These are phyloP conservation scores for Lophura swinhoii DNA, from an alignment of 2,797 vertebrate genomes.

Conservation along the genomic window DNA sequence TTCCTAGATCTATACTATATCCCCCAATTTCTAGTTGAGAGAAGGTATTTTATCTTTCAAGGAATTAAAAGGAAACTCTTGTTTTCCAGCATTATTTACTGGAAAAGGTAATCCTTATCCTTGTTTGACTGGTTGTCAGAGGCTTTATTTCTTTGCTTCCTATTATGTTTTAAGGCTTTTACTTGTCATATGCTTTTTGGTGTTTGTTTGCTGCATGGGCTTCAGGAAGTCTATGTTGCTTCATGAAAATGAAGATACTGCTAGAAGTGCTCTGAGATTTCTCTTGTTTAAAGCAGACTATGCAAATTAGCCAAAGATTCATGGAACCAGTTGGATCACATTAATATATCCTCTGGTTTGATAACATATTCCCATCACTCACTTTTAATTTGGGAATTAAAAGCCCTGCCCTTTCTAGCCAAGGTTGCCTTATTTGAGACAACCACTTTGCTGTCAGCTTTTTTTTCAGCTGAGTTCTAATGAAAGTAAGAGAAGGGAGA, in stretches of 20 bases:
- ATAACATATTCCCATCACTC: fast-evolving
- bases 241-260: not conserved
- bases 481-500: not conserved
- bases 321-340: not conserved
- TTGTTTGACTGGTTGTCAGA: fast-evolving
- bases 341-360: not conserved
- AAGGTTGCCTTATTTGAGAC: not conserved
- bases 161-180: not conserved
- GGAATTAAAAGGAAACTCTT: not conserved
- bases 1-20: not conserved
- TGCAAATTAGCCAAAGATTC: not conserved
- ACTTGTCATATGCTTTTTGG: fast-evolving
- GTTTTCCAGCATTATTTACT: not conserved
- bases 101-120: not conserved
- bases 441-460: not conserved
- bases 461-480: not conserved
- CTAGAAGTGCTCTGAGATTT: not conserved
- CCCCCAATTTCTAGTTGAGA: not conserved
- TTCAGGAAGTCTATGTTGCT: too few relatives aligned
- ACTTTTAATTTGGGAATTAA: not conserved
- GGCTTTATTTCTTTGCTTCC: not conserved
- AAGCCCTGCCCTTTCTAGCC: not conserved
- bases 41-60: not conserved
- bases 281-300: not conserved
- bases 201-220: not conserved